Conservation (phyloP, 1,140 invertebrate species). For the Tetragnatha versicolor region DNA sequence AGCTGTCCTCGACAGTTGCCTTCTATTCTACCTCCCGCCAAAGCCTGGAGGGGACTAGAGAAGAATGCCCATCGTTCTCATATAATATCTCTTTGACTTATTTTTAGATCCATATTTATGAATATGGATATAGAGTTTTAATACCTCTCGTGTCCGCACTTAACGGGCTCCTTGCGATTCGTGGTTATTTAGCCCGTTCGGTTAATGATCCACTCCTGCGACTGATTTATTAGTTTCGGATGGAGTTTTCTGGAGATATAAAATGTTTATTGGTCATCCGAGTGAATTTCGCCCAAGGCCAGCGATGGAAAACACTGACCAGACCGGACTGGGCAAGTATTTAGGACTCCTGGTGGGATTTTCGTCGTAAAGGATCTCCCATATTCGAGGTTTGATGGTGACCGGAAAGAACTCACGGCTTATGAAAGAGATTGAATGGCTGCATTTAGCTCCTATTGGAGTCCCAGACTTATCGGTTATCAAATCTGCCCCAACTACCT, state of each 20-base stretch:
- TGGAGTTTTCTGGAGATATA: neutral
- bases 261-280: constrained; percentile 18
- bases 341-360: no score
- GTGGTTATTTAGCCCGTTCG: constrained; percentile 5
- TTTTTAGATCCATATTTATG: constrained; percentile 15
- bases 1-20: constrained; percentile 9
- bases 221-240: neutral
- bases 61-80: neutral
- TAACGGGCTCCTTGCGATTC: neutral
- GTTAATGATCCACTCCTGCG: constrained; percentile 2
- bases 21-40: constrained; percentile 1
- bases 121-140: constrained; percentile 20
- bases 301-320: no score
- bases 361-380: no score
- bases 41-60: neutral
- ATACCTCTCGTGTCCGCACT: neutral
- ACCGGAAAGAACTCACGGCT: no score
- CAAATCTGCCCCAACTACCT: no score
- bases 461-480: no score
- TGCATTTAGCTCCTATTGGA: no score
- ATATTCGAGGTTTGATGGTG: no score
- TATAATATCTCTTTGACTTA: constrained; percentile 6
- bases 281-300: no score
- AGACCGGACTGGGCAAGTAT: no score
- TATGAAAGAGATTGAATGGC: no score